Conservation (phyloP, 2,797 vertebrate species). For the Balearica regulorum region DNA sequence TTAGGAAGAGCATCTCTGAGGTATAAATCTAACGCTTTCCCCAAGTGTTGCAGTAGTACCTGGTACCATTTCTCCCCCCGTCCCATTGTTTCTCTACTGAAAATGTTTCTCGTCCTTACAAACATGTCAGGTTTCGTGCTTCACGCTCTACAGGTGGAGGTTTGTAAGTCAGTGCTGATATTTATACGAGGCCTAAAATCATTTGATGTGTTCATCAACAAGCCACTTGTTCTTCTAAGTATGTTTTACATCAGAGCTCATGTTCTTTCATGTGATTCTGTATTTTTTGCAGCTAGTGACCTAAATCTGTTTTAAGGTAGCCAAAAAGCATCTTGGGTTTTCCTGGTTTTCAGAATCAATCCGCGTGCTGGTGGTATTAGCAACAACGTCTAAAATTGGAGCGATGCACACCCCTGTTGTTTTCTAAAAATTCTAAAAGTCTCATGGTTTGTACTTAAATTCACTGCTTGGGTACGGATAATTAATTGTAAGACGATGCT, state of each 20-base stretch:
- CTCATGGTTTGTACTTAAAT: neutral
- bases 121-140: accelerated
- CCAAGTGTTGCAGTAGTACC: neutral
- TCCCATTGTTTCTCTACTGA: neutral
- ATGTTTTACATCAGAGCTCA: neutral
- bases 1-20: neutral
- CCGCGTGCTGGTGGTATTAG: neutral
- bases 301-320: neutral
- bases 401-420: neutral
- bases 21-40: neutral
- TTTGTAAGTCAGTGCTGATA: neutral
- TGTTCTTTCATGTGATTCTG: neutral
- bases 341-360: neutral
- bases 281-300: neutral
- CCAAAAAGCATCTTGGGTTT: neutral
- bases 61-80: neutral
- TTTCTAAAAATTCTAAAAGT: neutral
- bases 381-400: neutral
- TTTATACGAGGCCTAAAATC: neutral
- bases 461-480: neutral
- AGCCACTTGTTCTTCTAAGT: neutral
- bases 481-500: neutral
- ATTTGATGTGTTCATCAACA: neutral
- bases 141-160: neutral
- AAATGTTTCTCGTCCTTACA: neutral